Base-by-base conservation (phyloP, 2,113 vertebrate genomes). In the Solea senegalensis region DNA sequence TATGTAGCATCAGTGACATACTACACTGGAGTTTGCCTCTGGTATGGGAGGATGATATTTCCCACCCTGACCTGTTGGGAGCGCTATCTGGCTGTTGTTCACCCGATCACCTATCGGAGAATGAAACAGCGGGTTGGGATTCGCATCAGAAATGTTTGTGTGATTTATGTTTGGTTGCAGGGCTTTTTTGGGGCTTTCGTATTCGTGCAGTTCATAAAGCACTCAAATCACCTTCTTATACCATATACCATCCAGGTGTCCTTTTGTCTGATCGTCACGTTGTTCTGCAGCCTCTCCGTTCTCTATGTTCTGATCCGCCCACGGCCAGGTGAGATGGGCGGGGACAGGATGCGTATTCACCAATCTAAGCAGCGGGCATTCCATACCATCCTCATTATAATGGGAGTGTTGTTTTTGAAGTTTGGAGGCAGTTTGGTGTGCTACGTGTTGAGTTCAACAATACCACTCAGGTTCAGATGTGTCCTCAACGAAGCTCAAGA, bases 301-400 rank as follows among this genome's bases (percentile, higher is more conserved):
- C 65, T 86, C 60, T 43, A 28, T 5, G 57, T 50, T 61, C 65
- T 86, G 75, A 65, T 48, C 64, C 65, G 67, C 15, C 76, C 76
- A 3, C 15, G 76, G 45, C 82, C 76, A 0, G 79, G 72, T 34
- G 34, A 60, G 1, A 46, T 7, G 4, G 68, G 59, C 12, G 26
- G 60, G 13, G 21, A 44, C 1, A 53, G 75, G 34, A 39, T n/a
- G 5, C 4, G 1, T 0, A 52, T 71, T 11, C 45, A 63, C 12
- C 74, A 58, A 6, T 48, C 43, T 16, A 87, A 79, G 66, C 65
- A 14, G 28, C 81, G 15, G 49, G 76, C 78, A 12, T 62, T 87
- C 26, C 7, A 44, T 9, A 84, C 58, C 1, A 49, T 86, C 13
- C 9, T 8, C 1, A 21, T n/a, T 7, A 72, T 84, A 3, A 52